Evolutionary conservation across 2,888 invertebrate species (phyloP), one percentile per base, ranked within the genome.

Genomic region (Xylocampa areola): DNA sequence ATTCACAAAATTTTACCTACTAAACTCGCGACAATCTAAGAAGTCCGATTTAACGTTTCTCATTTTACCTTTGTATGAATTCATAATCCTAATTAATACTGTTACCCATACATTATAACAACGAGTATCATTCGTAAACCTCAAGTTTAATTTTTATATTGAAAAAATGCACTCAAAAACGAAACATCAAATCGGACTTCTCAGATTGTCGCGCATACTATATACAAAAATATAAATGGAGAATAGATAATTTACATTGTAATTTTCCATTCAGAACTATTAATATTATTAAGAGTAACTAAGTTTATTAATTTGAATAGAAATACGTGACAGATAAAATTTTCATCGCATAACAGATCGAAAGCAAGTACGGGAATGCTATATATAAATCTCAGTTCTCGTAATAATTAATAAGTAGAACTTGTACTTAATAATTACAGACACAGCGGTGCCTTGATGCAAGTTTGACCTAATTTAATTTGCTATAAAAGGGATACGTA

Each of bases 381-480:
- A 2, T 16, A 29, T 49, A 37, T 43, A 30, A 17, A 32, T 43
- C 14, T 5, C 16, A 37, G 13, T 40, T 32, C 29, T 11, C 14
- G 19, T 37, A 52, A 58, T 67, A 62, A 74, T 62, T 55, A 70
- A 54, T 67, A 55, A 70, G 37, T 43, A 54, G 44, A 40, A 23
- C 43, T 48, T 36, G 55, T 58, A 60, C 60, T 66, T 69, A 77
- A 79, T 68, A 68, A 73, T 70, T 62, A 68, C 54, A 52, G 53
- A 68, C 52, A 68, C 51, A 54, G 49, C 64, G 50, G 35, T 51
- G 27, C 16, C 36, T 40, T 57, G 63, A 62, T 79, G 79, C 75
- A 81, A 80, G 76, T 76, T 76, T 79, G 80, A 83, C 81, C 82
- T 84, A 85, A 88, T 88, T 88, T 86, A 89, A 88, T 88, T 85